Base-by-base conservation (phyloP, 2,113 vertebrate genomes). In the Lasiurus cinereus region DNA sequence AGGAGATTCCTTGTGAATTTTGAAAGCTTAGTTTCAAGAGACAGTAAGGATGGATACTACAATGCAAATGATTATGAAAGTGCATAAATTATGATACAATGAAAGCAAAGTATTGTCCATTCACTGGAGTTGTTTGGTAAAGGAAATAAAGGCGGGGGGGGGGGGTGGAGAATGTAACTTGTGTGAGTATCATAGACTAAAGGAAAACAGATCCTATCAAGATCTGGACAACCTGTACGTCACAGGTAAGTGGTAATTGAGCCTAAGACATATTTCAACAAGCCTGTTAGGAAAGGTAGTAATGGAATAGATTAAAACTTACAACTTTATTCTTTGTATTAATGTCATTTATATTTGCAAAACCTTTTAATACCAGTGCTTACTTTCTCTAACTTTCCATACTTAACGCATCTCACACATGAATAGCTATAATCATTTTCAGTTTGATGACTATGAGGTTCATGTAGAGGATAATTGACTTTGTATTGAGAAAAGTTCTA, bases 251-350 rank as follows among this genome's bases (percentile, higher is more conserved):
- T 50, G 9, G 50, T 12, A 66, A 67, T 74, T 89, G 48, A 92
- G 74, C 43, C 24, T 36, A 48, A 29, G 39, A 66, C 6, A 6
- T 92, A 92, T 87, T 93, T 24, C 8, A 43, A 18, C 52, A 13
- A 83, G 22, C 14, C 54, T 33, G 0, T 67, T 56, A 78, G 39
- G 76, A 90, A 83, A 73, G 24, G 39, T 83, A 21, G 15, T 64
- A 80, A 84, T 88, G 66, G n/a, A 79, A 31, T 79, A 90, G 39
- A 72, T 79, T 74, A 79, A 72, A 73, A 92, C 56, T 74, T 84
- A 9, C 43, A 80, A 43, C 54, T 27, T 94, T 92, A 88, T 80
- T 95, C 19, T 95, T 79, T 93, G 46, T 88, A 59, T 79, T 89
- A 24, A 43, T 90, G 13, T 56, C 64, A 83, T 83, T 27, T 79